phyloP scores from a whole-genome alignment of 2,797 vertebrate species.

The Toxotes lorentzi region DNA sequence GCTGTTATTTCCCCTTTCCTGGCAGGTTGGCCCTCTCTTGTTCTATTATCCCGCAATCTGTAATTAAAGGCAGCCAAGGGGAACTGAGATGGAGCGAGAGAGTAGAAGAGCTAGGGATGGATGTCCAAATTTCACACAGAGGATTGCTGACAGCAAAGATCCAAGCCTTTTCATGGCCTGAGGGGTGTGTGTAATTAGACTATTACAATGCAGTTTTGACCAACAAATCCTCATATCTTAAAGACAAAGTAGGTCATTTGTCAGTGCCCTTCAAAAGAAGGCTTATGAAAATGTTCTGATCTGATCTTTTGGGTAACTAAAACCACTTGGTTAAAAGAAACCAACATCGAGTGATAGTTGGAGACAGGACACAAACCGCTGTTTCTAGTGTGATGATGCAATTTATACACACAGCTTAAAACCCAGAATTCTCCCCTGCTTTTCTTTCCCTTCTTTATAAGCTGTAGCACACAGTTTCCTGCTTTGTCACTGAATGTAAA shows the following conservation, averaged over 20 bases:
- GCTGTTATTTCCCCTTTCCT: constrained; percentile 50
- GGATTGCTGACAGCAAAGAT: constrained; percentile 50
- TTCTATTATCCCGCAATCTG: constrained; percentile 82
- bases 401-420: neutral
- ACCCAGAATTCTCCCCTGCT: neutral
- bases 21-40: constrained; percentile 52
- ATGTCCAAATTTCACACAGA: constrained; percentile 77
- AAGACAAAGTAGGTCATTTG: constrained; percentile 10
- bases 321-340: neutral
- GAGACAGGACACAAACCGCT: neutral
- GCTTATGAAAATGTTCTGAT: neutral
- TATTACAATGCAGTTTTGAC: constrained; percentile 43
- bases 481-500: neutral
- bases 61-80: constrained; percentile 87
- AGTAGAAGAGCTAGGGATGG: constrained; percentile 62
- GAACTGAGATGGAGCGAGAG: constrained; percentile 72
- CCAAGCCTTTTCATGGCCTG: constrained; percentile 23
- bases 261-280: neutral
- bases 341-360: neutral
- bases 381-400: neutral
- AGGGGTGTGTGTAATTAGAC: constrained; percentile 47
- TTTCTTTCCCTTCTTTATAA: neutral
- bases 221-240: constrained; percentile 12
- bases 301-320: neutral
- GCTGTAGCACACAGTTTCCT: neutral